Base-by-base conservation (phyloP, 2,888 invertebrate genomes). In the Eumacrocentrus americanus region DNA sequence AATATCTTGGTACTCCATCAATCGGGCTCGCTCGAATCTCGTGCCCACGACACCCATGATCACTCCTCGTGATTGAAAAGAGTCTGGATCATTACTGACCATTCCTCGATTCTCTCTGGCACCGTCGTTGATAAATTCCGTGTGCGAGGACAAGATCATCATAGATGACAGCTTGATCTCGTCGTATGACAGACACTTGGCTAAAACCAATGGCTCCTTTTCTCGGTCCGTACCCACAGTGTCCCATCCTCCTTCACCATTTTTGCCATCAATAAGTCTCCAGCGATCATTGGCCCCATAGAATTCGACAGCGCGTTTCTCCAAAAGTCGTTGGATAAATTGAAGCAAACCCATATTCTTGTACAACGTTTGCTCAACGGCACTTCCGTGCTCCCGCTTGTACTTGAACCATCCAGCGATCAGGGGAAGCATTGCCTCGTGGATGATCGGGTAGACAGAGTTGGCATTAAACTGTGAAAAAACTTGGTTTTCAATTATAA, bases 361-460 rank as follows among this genome's bases (percentile, higher is more conserved):
- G 75, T 88, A 88, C 22, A 87, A 72, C 0, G 82, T 76, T 53
- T 83, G 84, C 70, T 87, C 87, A 65, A 84, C 81, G 3, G 72
- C 66, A 22, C 83, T 84, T 6, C 80, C 80, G 38, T 75, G 62
- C 62, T 83, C 82, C 60, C 78, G 82, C 77, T 90, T 90, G 72
- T 88, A 86, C 62, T 87, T 84, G 52, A 90, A 80, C 77, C 89
- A 90, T 61, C 84, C 83, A 4, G 87, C 84, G 75, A 87, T 87
- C 2, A 90, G 77, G 1, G 84, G 78, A 2, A 90, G 64, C 6
- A 86, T 86, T 51, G 87, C 83, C 72, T 90, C 90, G 67, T 90
- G 90, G 63, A 90, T 82, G 1, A 90, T 64, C 0, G 90, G 89
- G 74, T 90, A 90, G 0, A 84, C 86, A 0, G 89, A 88, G 63